These are phyloP conservation scores for Enteromius afrohamiltoni DNA, from an alignment of 2,797 vertebrate genomes.

Conservation along the genomic window DNA sequence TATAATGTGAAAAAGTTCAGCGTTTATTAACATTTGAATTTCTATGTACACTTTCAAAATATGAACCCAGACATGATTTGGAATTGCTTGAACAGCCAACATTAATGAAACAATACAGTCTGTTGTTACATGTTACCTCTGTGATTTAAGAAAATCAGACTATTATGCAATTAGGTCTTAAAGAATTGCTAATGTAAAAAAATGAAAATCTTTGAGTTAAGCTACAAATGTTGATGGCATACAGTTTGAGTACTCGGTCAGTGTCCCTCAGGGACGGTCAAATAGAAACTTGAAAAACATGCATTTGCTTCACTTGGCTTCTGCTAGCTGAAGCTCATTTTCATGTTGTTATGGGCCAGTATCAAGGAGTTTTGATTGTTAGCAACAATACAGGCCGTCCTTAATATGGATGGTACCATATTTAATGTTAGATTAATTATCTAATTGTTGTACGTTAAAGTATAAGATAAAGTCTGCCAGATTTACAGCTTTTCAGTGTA, in stretches of 20 bases:
- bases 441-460: background rate
- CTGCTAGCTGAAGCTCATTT: slow-evolving; percentile 8
- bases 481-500: background rate
- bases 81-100: background rate
- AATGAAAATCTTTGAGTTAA: background rate
- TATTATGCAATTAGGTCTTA: background rate
- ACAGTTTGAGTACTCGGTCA: background rate
- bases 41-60: background rate
- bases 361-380: background rate
- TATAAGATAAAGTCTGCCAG: background rate
- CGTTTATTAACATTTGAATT: background rate
- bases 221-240: background rate
- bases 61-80: background rate
- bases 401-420: background rate
- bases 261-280: slow-evolving; percentile 16
- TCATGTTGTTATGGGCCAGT: slow-evolving; percentile 12
- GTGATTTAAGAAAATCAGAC: background rate
- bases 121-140: background rate
- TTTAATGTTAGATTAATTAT: no score
- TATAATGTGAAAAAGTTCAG: no score
- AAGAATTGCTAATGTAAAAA: background rate
- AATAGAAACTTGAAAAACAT: slow-evolving; percentile 26
- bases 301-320: slow-evolving; percentile 25
- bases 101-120: background rate
- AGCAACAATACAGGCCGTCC: background rate